phyloP scores from a whole-genome alignment of 2,113 vertebrate species.

The Myrmecophaga tridactyla region DNA sequence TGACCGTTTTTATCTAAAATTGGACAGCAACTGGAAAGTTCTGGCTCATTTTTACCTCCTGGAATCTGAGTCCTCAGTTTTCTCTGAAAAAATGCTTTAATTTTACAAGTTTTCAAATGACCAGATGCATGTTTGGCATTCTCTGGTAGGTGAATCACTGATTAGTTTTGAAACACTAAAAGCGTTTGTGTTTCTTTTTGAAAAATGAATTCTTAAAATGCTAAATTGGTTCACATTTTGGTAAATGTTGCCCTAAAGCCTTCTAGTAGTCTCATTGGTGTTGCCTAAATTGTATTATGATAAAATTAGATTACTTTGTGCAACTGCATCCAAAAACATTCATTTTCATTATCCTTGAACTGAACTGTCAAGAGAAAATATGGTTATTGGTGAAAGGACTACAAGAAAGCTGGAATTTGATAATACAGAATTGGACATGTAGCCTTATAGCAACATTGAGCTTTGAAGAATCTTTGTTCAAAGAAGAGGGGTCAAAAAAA shows the following conservation, averaged over 20 bases:
- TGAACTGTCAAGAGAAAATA: background rate
- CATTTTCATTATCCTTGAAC: background rate
- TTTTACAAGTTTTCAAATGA: slow-evolving; percentile 65
- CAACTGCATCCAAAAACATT: background rate
- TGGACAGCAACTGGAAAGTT: background rate
- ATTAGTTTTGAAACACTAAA: slow-evolving; percentile 50
- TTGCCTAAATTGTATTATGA: background rate
- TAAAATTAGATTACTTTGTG: background rate
- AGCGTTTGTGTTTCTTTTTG: background rate
- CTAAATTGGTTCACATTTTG: background rate
- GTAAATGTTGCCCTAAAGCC: background rate
- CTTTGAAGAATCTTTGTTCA: background rate
- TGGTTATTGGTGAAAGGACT: background rate
- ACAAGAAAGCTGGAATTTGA: background rate
- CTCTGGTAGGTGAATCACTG: slow-evolving; percentile 69
- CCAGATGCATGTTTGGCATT: slow-evolving; percentile 63
- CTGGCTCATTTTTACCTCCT: slow-evolving; percentile 39
- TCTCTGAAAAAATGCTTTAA: slow-evolving; percentile 48
- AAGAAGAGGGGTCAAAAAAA: background rate
- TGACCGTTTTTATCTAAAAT: slow-evolving; percentile 11
- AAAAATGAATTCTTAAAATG: background rate
- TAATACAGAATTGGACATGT: background rate
- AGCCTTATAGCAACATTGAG: background rate
- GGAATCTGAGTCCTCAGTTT: slow-evolving; percentile 46
- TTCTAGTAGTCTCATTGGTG: background rate